Evolutionary conservation across 2,888 invertebrate genomes (phyloP).

Genomic region (Orchestes rusci): DNA sequence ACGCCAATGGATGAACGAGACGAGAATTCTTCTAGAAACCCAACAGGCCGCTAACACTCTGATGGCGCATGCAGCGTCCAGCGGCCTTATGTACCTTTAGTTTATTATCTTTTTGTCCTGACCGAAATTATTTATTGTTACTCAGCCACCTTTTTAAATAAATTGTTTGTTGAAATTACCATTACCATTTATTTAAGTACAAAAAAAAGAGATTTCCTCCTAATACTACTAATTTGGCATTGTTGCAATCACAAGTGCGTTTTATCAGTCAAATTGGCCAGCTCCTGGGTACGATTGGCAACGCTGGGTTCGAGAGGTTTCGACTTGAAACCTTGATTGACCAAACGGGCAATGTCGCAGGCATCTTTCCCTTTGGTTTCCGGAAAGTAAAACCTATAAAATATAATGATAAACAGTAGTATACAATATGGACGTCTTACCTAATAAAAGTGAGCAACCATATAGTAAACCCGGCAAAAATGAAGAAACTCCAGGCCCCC

Average conservation of each 20-base stretch:
- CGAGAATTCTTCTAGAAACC: conserved; percentile 76
- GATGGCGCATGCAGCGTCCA: conserved; percentile 80
- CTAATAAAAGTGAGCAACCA: conserved; percentile 53
- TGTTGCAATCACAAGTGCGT: conserved; percentile 8
- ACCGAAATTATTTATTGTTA: too few species aligned
- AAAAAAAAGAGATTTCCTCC: too few species aligned
- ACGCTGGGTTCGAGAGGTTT: conserved; percentile 25
- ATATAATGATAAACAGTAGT: conserved; percentile 1
- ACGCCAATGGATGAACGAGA: conserved; percentile 79
- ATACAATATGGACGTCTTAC: conserved; percentile 42
- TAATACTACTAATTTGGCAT: too few species aligned
- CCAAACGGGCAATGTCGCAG: conserved; percentile 54
- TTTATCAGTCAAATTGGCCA: conserved; percentile 12
- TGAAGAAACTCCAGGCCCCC: conserved; percentile 67
- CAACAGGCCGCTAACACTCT: conserved; percentile 85
- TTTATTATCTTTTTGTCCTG: too few species aligned
- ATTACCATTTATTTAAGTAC: too few species aligned
- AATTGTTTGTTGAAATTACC: too few species aligned
- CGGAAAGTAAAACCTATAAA: conserved; percentile 58
- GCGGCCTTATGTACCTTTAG: conserved; percentile 52
- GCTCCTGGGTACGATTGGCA: conserved; percentile 4
- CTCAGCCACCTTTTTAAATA: too few species aligned
- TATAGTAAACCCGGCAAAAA: conserved; percentile 56
- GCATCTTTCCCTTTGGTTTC: conserved; percentile 68
- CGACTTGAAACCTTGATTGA: conserved; percentile 53